phyloP scores from a whole-genome alignment of 1,140 invertebrate genomes.

The Drosophila rhopaloa region DNA sequence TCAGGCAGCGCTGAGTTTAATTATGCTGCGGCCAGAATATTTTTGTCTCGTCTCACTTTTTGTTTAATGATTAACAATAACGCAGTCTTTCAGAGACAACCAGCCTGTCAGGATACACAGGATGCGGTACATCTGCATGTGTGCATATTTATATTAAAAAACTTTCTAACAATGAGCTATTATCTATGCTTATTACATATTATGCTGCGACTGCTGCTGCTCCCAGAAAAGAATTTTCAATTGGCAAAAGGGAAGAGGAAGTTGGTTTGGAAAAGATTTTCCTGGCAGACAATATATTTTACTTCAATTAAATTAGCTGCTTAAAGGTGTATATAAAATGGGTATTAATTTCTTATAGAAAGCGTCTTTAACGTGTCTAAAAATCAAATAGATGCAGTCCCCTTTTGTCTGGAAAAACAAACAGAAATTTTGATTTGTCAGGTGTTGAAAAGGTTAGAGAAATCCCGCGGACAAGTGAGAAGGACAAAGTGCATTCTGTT shows the following conservation, averaged over 20 bases:
- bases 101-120: constrained; percentile 34
- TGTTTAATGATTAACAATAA: constrained; percentile 79
- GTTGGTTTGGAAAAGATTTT: background rate
- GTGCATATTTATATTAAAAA: constrained; percentile 81
- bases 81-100: constrained; percentile 38
- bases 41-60: constrained; percentile 61
- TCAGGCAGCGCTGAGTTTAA: constrained; percentile 46
- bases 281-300: background rate
- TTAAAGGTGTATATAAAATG: background rate
- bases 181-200: constrained; percentile 70
- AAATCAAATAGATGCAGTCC: background rate
- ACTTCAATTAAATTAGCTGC: constrained; percentile 14
- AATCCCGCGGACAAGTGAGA: constrained; percentile 23
- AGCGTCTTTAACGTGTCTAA: background rate
- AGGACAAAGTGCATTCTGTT: constrained; percentile 8
- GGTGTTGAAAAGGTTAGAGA: constrained; percentile 25
- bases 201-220: constrained; percentile 46
- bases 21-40: constrained; percentile 55
- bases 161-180: constrained; percentile 75
- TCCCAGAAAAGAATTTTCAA: constrained; percentile 9
- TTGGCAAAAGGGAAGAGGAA: constrained; percentile 17
- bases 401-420: background rate
- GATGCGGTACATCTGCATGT: constrained; percentile 48
- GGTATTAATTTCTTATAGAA: too few species aligned
- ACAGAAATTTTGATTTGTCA: constrained; percentile 15